Percentiles rank a stretch among this genome's conserved stretches.
These are phyloP conservation scores for Actinia equina DNA, from an alignment of 64 coral and sea anemone genomes.

Conservation along the genomic window DNA sequence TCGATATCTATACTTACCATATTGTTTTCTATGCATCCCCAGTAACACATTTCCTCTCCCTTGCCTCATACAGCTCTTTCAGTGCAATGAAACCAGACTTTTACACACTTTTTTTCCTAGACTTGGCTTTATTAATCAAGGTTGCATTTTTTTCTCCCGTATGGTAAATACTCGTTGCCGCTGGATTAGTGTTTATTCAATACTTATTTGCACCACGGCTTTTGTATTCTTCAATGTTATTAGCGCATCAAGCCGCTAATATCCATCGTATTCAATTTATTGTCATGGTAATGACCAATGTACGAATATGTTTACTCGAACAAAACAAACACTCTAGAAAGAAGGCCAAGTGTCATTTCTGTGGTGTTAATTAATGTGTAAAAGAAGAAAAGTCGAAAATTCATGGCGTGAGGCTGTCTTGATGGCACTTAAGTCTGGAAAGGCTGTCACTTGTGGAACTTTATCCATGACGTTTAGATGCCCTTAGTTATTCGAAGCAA, in stretches of 20 bases:
- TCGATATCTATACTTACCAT: slow-evolving; percentile 6
- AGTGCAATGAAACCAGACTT: not conserved
- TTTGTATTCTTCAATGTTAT: slow-evolving; percentile 15
- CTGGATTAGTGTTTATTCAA: slow-evolving; percentile 9
- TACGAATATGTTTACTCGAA: not conserved
- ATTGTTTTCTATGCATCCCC: slow-evolving; percentile 35
- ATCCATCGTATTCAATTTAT: slow-evolving; percentile 9
- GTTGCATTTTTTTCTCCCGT: not conserved
- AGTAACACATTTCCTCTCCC: slow-evolving; percentile 17
- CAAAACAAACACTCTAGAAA: slow-evolving; percentile 12
- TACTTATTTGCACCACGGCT: slow-evolving; percentile 5
- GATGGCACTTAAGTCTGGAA: not conserved
- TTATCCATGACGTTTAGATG: not conserved
- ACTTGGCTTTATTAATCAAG: not conserved
- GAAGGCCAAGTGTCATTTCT: not conserved
- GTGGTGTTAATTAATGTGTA: not conserved
- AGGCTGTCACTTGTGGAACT: not conserved
- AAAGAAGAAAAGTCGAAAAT: not conserved
- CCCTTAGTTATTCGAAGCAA: too few species aligned
- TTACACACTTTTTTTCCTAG: not conserved
- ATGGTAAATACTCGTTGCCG: not conserved
- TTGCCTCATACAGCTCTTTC: not conserved
- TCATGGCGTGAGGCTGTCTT: not conserved
- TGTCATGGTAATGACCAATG: slow-evolving; percentile 23
- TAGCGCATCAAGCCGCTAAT: slow-evolving; percentile 5